These are phyloP conservation scores for Arctopsyche grandis DNA, from an alignment of 1,140 invertebrate genomes.

Conservation along the genomic window DNA sequence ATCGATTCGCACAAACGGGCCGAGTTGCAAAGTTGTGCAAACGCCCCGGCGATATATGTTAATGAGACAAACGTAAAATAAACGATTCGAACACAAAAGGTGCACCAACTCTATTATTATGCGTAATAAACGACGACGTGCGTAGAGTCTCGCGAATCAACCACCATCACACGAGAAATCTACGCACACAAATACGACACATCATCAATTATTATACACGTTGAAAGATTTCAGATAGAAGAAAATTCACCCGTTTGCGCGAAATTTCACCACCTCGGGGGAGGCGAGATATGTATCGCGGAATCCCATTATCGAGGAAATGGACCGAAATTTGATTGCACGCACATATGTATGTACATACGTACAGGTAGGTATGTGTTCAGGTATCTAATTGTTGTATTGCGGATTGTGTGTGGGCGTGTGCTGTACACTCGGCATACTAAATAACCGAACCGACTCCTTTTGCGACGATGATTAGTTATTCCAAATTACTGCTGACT, in stretches of 20 bases:
- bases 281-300: too few relatives aligned
- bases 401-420: background rate
- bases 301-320: background rate
- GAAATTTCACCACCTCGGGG: too few relatives aligned
- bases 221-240: too few relatives aligned
- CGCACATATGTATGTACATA: too few relatives aligned
- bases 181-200: too few relatives aligned
- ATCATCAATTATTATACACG: too few relatives aligned
- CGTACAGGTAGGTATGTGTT: too few relatives aligned
- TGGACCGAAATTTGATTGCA: background rate
- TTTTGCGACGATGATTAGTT: background rate
- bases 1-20: background rate
- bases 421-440: background rate
- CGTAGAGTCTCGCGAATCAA: background rate
- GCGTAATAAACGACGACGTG: slow-evolving; percentile 10
- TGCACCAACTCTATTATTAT: slow-evolving; percentile 35
- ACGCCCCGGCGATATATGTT: background rate
- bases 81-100: slow-evolving; percentile 28
- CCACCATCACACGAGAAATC: too few relatives aligned
- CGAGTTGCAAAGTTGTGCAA: background rate
- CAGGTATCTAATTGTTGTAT: background rate
- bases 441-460: slow-evolving; percentile 6
- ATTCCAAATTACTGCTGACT: slow-evolving; percentile 4
- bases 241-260: too few relatives aligned
- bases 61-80: background rate